These are phyloP conservation scores for Xenus cinereus DNA, from an alignment of 2,113 vertebrate genomes.

Conservation along the genomic window DNA sequence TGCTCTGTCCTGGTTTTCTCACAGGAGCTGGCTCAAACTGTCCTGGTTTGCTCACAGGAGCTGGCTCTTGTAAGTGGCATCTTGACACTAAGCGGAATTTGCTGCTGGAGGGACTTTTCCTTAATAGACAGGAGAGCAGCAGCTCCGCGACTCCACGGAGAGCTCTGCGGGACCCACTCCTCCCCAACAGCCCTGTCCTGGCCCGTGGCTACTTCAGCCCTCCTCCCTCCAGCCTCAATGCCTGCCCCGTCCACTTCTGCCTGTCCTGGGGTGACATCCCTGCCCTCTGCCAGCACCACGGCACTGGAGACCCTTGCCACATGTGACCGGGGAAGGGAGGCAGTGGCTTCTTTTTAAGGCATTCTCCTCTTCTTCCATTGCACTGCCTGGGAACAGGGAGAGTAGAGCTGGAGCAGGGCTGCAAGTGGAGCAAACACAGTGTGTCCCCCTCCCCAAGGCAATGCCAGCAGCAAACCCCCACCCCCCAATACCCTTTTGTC, in stretches of 20 bases:
- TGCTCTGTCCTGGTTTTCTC: not conserved
- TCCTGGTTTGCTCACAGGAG: not conserved
- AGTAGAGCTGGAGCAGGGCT: not conserved
- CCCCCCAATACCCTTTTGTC: not conserved
- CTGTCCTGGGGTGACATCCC: not conserved
- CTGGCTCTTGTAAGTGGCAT: not conserved
- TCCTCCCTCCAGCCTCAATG: not conserved
- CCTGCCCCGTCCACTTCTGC: not conserved
- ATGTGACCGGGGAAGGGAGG: not conserved
- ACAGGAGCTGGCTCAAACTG: not conserved
- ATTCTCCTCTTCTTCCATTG: not conserved
- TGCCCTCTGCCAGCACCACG: not conserved
- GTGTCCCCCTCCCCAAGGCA: not conserved
- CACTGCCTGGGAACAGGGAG: accelerated
- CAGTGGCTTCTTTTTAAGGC: not conserved
- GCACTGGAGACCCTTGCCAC: not conserved
- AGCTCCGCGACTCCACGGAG: not conserved
- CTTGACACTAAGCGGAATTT: not conserved
- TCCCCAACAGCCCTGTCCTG: not conserved
- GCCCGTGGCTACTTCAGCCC: not conserved
- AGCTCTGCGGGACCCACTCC: not conserved
- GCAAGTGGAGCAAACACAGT: accelerated
- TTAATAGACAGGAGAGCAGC: not conserved
- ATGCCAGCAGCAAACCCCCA: not conserved
- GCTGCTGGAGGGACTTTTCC: slow-evolving; percentile 16